These are phyloP conservation scores for Hypsibius dujardini DNA, from an alignment of 1,140 invertebrate genomes.

Conservation along the genomic window DNA sequence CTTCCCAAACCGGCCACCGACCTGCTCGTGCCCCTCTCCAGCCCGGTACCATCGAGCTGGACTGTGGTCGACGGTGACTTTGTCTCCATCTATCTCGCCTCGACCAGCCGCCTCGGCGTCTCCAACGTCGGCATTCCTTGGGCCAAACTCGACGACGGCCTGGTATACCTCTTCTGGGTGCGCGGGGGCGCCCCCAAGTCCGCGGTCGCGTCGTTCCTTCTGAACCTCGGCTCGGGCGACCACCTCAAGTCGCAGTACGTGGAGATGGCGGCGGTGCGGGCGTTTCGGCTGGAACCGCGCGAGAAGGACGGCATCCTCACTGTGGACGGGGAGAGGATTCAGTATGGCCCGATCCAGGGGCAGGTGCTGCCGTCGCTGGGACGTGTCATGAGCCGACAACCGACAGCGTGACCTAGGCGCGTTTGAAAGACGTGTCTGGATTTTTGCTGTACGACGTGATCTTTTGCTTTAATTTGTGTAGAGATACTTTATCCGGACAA, in stretches of 20 bases:
- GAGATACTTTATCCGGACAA: too few species aligned
- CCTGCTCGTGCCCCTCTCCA: conserved; percentile 39
- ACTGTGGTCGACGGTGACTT: conserved; percentile 47
- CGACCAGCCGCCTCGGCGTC: conserved; percentile 14
- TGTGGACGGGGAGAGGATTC: conserved; percentile 69
- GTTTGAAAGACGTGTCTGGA: too few species aligned
- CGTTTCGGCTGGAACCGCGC: conserved; percentile 68
- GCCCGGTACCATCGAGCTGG: conserved; percentile 56
- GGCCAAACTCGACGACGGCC: conserved; percentile 63
- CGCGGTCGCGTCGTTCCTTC: conserved; percentile 55
- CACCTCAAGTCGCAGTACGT: conserved; percentile 42
- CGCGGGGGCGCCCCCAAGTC: conserved; percentile 47
- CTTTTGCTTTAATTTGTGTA: too few species aligned
- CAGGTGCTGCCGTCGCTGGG: conserved; percentile 62
- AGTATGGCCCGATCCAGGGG: conserved; percentile 58
- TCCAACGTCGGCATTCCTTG: conserved; percentile 25
- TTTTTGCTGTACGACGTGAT: too few species aligned
- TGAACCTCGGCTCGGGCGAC: conserved; percentile 45
- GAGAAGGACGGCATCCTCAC: conserved; percentile 50
- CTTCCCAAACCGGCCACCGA: conserved; percentile 10
- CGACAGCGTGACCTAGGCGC: too few species aligned
- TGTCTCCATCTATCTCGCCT: neutral
- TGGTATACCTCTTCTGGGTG: conserved; percentile 70
- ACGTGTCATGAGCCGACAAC: too few species aligned
- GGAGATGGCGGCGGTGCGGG: conserved; percentile 59